Conservation (phyloP, 2,888 invertebrate genomes). For the Caenorhabditis sp. region DNA sequence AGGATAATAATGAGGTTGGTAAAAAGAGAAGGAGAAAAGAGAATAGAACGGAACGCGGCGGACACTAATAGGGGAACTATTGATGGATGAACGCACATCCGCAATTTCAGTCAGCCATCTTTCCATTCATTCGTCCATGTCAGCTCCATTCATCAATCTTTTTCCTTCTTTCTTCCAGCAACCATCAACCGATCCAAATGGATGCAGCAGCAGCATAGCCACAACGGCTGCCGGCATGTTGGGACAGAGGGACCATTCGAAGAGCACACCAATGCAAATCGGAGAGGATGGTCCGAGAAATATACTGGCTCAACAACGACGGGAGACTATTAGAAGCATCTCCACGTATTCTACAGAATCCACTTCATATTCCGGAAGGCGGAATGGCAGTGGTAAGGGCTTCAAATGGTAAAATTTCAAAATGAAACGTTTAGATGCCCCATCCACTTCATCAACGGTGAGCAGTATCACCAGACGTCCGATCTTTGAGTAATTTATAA, state of each 20-base stretch:
- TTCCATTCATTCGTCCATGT: too few species aligned
- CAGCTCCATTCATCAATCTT: neutral
- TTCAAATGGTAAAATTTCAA: too few species aligned
- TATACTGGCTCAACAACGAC: conserved; percentile 22
- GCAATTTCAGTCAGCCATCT: conserved; percentile 7
- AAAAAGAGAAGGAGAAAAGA: neutral
- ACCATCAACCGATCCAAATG: conserved; percentile 26
- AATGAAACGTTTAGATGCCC: too few species aligned
- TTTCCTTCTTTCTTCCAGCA: conserved; percentile 7
- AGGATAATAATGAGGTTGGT: conserved; percentile 59
- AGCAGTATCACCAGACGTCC: conserved; percentile 42
- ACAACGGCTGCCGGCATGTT: conserved; percentile 52
- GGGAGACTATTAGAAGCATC: conserved; percentile 45
- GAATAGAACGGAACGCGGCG: neutral
- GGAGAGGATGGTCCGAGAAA: conserved; percentile 26
- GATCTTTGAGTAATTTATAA: conserved; percentile 59
- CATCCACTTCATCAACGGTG: conserved; percentile 32
- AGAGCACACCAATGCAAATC: conserved; percentile 26
- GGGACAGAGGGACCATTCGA: conserved; percentile 52
- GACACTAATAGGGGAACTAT: neutral
- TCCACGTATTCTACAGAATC: conserved; percentile 44
- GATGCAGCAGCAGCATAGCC: conserved; percentile 10
- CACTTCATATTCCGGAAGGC: conserved; percentile 26
- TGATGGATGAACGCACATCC: conserved; percentile 29
- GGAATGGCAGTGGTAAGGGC: conserved; percentile 47